Evolutionary conservation across 92 coral and sea anemone genomes (phyloP).

Genomic region (Ricordea florida): DNA sequence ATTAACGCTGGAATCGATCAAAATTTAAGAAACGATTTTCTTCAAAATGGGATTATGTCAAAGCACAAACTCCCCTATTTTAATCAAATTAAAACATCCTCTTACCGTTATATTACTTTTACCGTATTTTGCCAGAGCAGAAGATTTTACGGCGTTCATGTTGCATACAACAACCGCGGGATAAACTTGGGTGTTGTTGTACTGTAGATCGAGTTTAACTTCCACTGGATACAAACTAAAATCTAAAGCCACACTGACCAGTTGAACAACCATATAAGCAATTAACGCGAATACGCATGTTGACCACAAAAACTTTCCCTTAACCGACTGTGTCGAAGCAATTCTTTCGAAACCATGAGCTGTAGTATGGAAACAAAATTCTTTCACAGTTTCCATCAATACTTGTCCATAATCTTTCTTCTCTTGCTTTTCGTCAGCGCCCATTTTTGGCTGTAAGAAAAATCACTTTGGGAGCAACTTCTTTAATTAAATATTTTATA

Average conservation of each 20-base stretch:
- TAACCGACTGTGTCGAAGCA: neutral
- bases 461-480: too few relatives aligned
- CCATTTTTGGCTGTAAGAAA: too few relatives aligned
- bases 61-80: neutral
- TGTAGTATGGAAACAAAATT: neutral
- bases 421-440: too few relatives aligned
- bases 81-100: neutral
- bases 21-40: neutral
- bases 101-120: neutral
- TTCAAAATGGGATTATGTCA: neutral
- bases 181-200: neutral
- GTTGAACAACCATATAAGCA: neutral
- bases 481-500: too few relatives aligned
- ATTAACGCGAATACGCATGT: neutral
- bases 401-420: too few relatives aligned
- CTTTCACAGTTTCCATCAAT: neutral
- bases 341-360: constrained; percentile 5
- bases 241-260: neutral
- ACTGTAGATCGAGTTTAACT: neutral
- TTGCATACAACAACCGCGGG: constrained; percentile 21
- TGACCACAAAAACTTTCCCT: neutral
- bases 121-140: neutral
- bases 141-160: neutral
- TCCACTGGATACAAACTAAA: constrained; percentile 1
- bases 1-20: too few relatives aligned